Evolutionary conservation across 1,140 invertebrate genomes (phyloP), one percentile per base, ranked within the genome.

Genomic region (Panulirus ornatus): DNA sequence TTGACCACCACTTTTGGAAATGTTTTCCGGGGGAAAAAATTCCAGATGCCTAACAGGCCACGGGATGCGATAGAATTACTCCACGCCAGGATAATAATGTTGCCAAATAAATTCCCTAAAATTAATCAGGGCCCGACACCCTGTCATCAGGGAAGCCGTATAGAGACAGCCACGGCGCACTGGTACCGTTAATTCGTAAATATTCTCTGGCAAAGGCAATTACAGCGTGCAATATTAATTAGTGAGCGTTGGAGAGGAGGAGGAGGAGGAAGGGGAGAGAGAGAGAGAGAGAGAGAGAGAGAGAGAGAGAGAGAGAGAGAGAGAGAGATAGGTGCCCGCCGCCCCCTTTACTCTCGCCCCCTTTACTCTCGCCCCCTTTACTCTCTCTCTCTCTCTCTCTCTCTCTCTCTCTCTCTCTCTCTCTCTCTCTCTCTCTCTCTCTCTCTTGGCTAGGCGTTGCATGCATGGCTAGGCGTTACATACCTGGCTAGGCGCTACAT

Each of bases 191-290:
- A 81, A 81, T 81, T 81, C 78, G 78, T 81, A 58, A 81, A 81
- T 81, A 58, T 81, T 81, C 78, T 81, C 78, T 36, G 78, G 30
- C 30, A 58, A 58, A 81, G 78, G 78, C 78, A 81, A 81, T 81
- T 81, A 81, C 47, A 81, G 78, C 78, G 78, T 81, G 78, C 44
- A 81, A 81, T 81, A 81, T 81, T 81, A 81, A 81, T 81, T 66
- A 84, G 63, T 66, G 36, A 70, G 81, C 36, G 81, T 36, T 11
- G 54, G 16, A 54, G 34, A 9, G 54, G 81, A 14, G 81, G 16
- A 34, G 40, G 54, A 44, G 19, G 22, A 30, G 38, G 75, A 78
- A 1, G 75, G 1, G 38, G 36, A 42, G 42, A 78, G 75, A 78
- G 40, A 44, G 19, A 27, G 19, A 47, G 42, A n/a, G 30, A 42